Conservation (phyloP, 2,113 vertebrate species). For the Silurus meridionalis region DNA sequence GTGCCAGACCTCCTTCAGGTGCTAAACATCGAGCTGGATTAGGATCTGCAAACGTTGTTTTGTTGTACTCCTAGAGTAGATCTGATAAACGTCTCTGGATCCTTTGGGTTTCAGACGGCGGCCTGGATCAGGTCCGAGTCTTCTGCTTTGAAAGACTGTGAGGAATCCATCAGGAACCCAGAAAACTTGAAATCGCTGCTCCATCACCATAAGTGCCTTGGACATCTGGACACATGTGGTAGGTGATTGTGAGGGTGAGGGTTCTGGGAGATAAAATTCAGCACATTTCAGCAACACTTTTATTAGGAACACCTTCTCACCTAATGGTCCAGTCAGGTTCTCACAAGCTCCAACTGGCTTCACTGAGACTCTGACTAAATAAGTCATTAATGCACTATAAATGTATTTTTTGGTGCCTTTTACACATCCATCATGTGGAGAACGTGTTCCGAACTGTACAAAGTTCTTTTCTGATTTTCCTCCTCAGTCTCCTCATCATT, state of each 20-base stretch:
- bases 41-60: neutral
- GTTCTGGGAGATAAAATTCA: neutral
- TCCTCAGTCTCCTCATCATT: neutral
- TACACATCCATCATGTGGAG: neutral
- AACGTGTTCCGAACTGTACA: neutral
- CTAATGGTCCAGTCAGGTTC: neutral
- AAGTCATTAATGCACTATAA: neutral
- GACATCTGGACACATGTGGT: slow-evolving; percentile 26
- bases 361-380: neutral
- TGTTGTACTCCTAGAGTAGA: neutral
- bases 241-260: neutral
- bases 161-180: slow-evolving; percentile 31
- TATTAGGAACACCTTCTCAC: neutral
- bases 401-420: neutral
- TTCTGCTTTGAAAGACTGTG: slow-evolving; percentile 31
- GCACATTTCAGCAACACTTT: neutral
- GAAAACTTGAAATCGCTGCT: slow-evolving; percentile 38
- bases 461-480: neutral
- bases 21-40: neutral
- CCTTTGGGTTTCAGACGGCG: slow-evolving; percentile 15
- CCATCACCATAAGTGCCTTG: slow-evolving; percentile 35
- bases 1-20: slow-evolving; percentile 50
- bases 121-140: slow-evolving; percentile 22
- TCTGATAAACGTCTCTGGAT: neutral
- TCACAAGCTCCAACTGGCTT: neutral